Base-by-base conservation (phyloP, 2,113 vertebrate genomes). In the Callocephalon fimbriatum region DNA sequence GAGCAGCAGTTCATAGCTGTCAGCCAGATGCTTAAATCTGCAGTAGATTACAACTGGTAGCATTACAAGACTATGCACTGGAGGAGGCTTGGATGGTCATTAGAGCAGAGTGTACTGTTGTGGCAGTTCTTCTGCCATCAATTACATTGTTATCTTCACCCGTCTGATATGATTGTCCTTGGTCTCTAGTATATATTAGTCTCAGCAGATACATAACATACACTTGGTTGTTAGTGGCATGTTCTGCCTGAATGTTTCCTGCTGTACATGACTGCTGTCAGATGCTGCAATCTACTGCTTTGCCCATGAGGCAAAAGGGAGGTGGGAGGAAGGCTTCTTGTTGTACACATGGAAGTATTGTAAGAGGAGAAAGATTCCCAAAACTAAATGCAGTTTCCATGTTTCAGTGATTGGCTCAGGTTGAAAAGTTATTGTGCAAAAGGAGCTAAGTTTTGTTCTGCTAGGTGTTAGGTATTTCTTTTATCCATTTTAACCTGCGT, bases 151-250 rank as follows among this genome's bases (percentile, higher is more conserved):
- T 47, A 26, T 48, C 47, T 47, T 54, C 35, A 75, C 21, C 21
- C 2, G 0, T 27, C 53, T 2, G 1, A 11, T 61, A 2, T 0
- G 6, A 54, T 22, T 37, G 47, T n/a, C 40, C 10, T 26, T 47
- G 47, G 25, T 15, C 25, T 31, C 22, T 47, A 27, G 20, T 16
- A 27, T 27, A 35, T 6, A 1, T 35, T 37, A 25, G 29, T 37
- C 48, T 62, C 35, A 79, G 42, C 40, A 44, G 61, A 37, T 42
- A 3, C 1, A 1, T 35, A 26, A 31, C 22, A 13, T 32, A 14
- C 11, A 7, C 40, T 37, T 54, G 31, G 35, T 53, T 23, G 18
- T 59, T 73, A 56, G 47, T 4, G 8, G 31, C 40, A 3, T 32
- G 25, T 53, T 61, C 44, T 42, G n/a, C 31, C 38, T 10, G 4